These are phyloP conservation scores for Himantopus leucocephalus DNA, from an alignment of 2,113 vertebrate genomes.

Conservation along the genomic window DNA sequence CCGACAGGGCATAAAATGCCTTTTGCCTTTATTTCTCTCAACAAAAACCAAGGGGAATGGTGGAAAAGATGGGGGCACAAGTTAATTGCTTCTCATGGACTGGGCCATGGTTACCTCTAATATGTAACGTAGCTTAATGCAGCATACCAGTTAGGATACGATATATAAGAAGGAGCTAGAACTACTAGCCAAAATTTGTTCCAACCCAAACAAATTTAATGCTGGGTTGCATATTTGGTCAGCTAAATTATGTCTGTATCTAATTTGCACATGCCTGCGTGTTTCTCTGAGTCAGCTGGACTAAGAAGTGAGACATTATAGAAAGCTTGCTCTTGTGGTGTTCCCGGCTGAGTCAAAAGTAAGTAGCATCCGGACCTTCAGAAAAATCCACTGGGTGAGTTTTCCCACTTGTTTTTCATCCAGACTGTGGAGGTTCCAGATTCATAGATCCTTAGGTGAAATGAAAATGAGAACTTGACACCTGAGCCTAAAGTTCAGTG, in stretches of 20 bases:
- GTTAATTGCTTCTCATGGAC: not conserved
- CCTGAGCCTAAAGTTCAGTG: not conserved
- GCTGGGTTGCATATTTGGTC: not conserved
- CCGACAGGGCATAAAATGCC: not conserved
- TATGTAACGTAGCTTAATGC: not conserved
- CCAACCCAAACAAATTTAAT: slow-evolving; percentile 33
- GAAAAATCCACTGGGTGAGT: not conserved
- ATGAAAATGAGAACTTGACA: not conserved
- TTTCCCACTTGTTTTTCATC: not conserved
- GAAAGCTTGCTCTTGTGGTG: not conserved
- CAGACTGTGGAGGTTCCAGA: not conserved
- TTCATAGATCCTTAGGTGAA: not conserved
- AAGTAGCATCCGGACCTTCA: not conserved
- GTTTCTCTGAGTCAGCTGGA: slow-evolving; percentile 23
- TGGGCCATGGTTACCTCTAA: not conserved
- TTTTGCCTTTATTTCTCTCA: not conserved
- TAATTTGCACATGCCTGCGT: not conserved
- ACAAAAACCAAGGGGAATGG: not conserved
- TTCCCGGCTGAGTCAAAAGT: not conserved
- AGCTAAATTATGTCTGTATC: not conserved
- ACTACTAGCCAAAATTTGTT: not conserved
- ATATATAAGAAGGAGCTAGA: not conserved
- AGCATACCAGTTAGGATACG: not conserved
- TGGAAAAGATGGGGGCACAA: not conserved
- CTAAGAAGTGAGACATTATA: not conserved